Conservation (phyloP, 2,888 invertebrate species). For the Laspeyria flexula region DNA sequence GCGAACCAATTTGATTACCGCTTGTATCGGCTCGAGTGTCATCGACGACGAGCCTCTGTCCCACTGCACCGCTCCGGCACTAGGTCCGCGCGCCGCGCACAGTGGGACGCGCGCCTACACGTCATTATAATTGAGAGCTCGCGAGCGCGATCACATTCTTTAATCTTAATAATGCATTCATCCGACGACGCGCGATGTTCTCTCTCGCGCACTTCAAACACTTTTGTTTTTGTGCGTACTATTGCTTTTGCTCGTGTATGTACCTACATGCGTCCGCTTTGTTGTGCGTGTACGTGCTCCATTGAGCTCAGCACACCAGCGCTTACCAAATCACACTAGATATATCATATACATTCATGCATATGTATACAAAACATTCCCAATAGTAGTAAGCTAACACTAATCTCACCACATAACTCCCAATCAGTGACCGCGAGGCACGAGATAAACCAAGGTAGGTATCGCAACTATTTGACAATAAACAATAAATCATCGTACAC, state of each 20-base stretch:
- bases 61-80: background rate
- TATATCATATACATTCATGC: no score
- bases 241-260: conserved; percentile 1
- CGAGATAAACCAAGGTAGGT: background rate
- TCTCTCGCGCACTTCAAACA: conserved; percentile 3
- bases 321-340: no score
- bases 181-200: conserved; percentile 1
- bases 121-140: conserved; percentile 23
- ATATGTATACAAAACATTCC: no score
- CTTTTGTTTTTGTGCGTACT: conserved; percentile 1
- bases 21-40: conserved; percentile 15
- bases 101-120: conserved; percentile 3
- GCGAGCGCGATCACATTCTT: conserved; percentile 24
- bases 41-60: conserved; percentile 4
- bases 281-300: background rate
- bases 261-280: background rate
- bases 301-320: background rate
- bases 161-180: conserved; percentile 43
- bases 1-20: conserved; percentile 26
- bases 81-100: no score
- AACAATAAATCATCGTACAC: conserved; percentile 3
- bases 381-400: no score
- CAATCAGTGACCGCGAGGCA: background rate
- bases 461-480: background rate
- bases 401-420: no score